Evolutionary conservation across 1,140 invertebrate species (phyloP), one percentile per base, ranked within the genome.

Genomic region (Campodea augens): DNA sequence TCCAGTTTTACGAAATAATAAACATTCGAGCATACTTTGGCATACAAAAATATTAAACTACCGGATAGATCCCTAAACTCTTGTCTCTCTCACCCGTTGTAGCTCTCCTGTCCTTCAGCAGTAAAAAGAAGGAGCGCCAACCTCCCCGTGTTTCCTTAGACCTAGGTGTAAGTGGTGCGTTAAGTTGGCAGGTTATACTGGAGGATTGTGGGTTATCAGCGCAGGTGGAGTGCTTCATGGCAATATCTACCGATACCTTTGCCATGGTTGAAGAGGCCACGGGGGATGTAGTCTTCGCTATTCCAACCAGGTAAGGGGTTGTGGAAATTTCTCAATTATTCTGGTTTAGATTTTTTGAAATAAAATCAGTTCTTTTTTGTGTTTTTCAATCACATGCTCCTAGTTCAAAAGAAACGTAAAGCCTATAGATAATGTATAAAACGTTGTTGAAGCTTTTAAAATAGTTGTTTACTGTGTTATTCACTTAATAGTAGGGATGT

Each of bases 251-350:
- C 10, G 88, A 93, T 55, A 82, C 77, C 1, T 65, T 95, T 38
- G 85, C 92, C 20, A 62, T 95, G 10, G 73, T 95, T 36, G 88
- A 95, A 60, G 78, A 88, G 55, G 70, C 66, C 42, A 77, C 78
- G 0, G 70, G 81, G 43, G 81, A 88, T 60, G 81, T 88, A 21
- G 74, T 93, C 7, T 88, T 92, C 53, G 83, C 85, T 10, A 72
- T 85, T 15, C 83, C 88, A 0, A 87, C 82, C 52, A 74, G 74
- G n/a, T n/a, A n/a, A n/a, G n/a, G n/a, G n/a, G n/a, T n/a, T n/a
- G n/a, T n/a, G n/a, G 7, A 27, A 32, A 25, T 1, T 18, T 3
- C 4, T 25, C 27, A 38, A 27, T 25, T 44, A 25, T 32, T 24
- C 15, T 29, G 23, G 32, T 43, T 48, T 41, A 43, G 12, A 27